Conservation (phyloP, 2,113 vertebrate genomes). For the Bubo blakistoni region DNA sequence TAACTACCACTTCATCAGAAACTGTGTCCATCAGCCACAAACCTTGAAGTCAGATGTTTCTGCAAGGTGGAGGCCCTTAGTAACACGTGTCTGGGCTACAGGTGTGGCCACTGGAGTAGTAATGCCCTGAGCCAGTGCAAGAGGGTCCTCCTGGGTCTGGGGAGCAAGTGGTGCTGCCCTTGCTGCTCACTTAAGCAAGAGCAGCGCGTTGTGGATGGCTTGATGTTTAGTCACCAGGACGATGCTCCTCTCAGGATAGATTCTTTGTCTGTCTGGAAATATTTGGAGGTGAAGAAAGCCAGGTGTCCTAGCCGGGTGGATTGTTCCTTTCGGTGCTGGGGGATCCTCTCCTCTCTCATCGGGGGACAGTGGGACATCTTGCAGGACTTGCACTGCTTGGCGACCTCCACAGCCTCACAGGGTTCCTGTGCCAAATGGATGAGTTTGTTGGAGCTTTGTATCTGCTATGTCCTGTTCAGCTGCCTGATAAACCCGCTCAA, state of each 20-base stretch:
- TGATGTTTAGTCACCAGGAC: accelerated
- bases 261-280: neutral
- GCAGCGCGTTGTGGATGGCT: accelerated
- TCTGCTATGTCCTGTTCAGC: neutral
- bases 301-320: neutral
- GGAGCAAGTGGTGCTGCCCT: neutral
- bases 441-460: neutral
- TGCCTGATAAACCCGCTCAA: neutral
- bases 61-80: neutral
- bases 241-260: accelerated
- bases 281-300: neutral
- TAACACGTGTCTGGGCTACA: neutral
- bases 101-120: neutral
- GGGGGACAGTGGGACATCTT: neutral
- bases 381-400: neutral
- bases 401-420: neutral
- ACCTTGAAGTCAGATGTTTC: neutral
- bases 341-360: neutral
- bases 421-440: neutral
- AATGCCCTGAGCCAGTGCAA: neutral
- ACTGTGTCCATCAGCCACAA: accelerated
- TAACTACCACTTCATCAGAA: neutral
- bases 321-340: neutral
- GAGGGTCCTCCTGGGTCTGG: neutral
- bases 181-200: no score